A percentile compares a stretch with the other conserved stretches of the same genome.
These are phyloP conservation scores for Atta colombica DNA, from an alignment of 1,140 invertebrate species.

Conservation along the genomic window DNA sequence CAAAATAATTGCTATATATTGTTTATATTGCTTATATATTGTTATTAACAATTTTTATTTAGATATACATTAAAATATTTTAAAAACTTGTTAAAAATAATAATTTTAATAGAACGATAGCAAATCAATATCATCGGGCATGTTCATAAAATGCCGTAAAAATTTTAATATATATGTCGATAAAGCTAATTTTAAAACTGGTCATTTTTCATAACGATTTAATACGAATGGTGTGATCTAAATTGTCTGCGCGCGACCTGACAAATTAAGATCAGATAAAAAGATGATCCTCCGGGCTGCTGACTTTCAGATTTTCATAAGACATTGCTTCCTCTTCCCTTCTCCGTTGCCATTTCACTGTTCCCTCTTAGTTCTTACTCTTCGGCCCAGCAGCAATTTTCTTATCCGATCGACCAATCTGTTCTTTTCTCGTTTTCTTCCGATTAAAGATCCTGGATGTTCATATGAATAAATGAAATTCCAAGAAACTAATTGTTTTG, in stretches of 20 bases:
- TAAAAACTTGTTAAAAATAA: neutral
- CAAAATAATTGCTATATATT: neutral
- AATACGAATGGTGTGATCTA: conserved; percentile 69
- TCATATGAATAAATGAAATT: conserved; percentile 16
- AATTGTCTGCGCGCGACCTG: conserved; percentile 79
- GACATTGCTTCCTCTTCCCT: conserved; percentile 52
- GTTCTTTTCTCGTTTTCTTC: conserved; percentile 37
- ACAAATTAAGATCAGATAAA: conserved; percentile 85
- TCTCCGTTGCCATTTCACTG: conserved; percentile 44
- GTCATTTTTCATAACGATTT: conserved; percentile 73
- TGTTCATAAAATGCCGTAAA: neutral
- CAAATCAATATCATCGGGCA: neutral
- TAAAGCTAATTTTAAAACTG: conserved; percentile 42
- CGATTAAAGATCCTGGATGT: neutral
- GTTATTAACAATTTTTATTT: neutral
- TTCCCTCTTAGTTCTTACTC: conserved; percentile 53
- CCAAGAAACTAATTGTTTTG: neutral
- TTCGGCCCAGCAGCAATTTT: conserved; percentile 73
- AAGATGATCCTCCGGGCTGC: conserved; percentile 81
- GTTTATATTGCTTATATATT: neutral
- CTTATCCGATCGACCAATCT: conserved; percentile 73
- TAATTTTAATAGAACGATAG: neutral
- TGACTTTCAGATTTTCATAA: conserved; percentile 84
- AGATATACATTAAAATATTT: neutral
- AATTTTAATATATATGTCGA: conserved; percentile 25